Conservation (phyloP, 2,888 invertebrate genomes). For the Cosmorhoe ocellata region DNA sequence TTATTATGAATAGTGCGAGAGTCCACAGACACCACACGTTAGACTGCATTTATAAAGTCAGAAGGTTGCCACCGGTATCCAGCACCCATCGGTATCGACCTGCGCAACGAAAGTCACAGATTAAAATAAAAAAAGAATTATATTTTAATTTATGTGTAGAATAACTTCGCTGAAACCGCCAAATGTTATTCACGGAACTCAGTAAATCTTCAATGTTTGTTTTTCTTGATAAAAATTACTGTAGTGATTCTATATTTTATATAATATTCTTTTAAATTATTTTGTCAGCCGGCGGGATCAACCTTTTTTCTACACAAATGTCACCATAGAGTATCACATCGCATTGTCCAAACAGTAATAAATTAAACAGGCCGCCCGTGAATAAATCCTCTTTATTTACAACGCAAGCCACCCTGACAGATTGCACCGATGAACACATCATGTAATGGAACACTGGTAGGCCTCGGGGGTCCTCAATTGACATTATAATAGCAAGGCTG, state of each 20-base stretch:
- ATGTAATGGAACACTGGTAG: slow-evolving; percentile 68
- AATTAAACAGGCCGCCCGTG: slow-evolving; percentile 60
- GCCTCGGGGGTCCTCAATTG: slow-evolving; percentile 63
- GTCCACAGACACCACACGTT: slow-evolving; percentile 15
- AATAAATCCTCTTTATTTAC: slow-evolving; percentile 75
- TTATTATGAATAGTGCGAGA: slow-evolving; percentile 19
- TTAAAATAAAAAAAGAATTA: no score
- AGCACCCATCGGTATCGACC: no score
- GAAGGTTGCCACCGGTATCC: not conserved
- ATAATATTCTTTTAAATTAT: not conserved
- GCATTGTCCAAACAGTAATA: slow-evolving; percentile 69
- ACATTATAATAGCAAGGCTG: slow-evolving; percentile 68
- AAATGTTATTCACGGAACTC: no score
- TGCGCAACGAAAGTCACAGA: no score
- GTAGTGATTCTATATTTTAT: no score
- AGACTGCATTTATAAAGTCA: slow-evolving; percentile 5
- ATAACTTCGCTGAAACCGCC: no score
- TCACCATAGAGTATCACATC: slow-evolving; percentile 23
- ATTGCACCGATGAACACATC: slow-evolving; percentile 77
- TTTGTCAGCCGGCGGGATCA: not conserved
- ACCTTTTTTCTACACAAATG: slow-evolving; percentile 3
- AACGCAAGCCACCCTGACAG: slow-evolving; percentile 61
- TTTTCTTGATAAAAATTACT: no score
- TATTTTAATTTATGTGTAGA: no score
- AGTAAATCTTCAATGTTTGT: no score